Evolutionary conservation across 2,797 vertebrate species (phyloP).

Genomic region (Squalus acanthias): DNA sequence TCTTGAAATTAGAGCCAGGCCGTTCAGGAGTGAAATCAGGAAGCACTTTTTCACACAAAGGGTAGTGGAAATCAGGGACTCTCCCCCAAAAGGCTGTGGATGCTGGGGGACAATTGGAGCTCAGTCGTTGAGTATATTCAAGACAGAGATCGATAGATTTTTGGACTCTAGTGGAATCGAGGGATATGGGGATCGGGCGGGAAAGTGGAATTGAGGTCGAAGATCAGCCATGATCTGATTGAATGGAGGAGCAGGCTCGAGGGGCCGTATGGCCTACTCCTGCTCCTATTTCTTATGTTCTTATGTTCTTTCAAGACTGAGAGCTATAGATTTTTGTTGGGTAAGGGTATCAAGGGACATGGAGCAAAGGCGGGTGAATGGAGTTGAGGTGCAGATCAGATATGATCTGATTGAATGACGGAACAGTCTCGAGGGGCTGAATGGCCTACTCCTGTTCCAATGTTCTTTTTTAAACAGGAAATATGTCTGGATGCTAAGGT

Average conservation of each 20-base stretch:
- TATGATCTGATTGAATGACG: neutral
- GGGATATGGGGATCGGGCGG: too few species aligned
- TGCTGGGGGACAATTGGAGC: too few species aligned
- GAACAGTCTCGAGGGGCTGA: neutral
- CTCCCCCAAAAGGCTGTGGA: neutral
- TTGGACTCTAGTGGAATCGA: too few species aligned
- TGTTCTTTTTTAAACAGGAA: neutral
- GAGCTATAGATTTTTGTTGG: neutral
- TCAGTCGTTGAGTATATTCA: too few species aligned
- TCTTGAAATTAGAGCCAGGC: neutral
- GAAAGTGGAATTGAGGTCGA: too few species aligned
- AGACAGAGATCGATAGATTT: too few species aligned
- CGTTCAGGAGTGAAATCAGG: neutral
- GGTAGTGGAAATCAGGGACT: neutral
- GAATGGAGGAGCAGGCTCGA: too few species aligned
- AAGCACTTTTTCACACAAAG: neutral
- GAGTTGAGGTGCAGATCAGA: neutral
- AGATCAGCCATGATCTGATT: too few species aligned
- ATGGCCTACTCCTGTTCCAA: neutral
- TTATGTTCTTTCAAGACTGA: neutral
- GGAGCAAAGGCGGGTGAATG: neutral
- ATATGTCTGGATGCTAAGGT: too few species aligned
- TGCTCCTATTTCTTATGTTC: too few species aligned
- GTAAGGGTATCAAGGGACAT: too few species aligned
- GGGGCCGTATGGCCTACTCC: too few species aligned